Evolutionary conservation across 2,888 invertebrate genomes (phyloP).

Genomic region (Meteorus colon): DNA sequence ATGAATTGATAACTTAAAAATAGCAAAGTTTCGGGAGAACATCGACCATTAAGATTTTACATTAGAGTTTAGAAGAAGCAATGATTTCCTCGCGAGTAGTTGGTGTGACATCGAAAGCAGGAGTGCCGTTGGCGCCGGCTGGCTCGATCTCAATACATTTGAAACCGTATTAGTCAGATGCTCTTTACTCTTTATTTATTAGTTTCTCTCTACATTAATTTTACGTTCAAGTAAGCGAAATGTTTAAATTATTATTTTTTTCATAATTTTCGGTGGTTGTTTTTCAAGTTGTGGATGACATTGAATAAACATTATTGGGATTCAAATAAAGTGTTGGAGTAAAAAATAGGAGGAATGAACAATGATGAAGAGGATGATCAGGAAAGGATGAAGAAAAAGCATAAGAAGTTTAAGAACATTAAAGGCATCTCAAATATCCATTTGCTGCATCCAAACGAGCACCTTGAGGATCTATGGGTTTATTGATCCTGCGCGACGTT

Average conservation of each 20-base stretch:
- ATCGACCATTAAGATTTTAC: no score
- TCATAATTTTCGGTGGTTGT: no score
- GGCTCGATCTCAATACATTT: slow-evolving; percentile 34
- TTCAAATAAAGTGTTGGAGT: slow-evolving; percentile 19
- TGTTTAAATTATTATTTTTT: no score
- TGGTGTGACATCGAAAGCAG: slow-evolving; percentile 56
- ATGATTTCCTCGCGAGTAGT: slow-evolving; percentile 38
- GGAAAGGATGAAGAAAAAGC: slow-evolving; percentile 16
- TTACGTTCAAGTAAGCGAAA: no score
- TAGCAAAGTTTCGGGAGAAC: no score
- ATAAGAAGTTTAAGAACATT: slow-evolving; percentile 42
- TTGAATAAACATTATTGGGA: slow-evolving; percentile 33
- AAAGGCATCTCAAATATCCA: slow-evolving; percentile 39
- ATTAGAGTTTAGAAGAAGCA: no score
- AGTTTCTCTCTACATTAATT: no score
- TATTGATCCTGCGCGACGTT: slow-evolving; percentile 59
- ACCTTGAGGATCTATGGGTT: slow-evolving; percentile 50
- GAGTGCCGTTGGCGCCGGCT: slow-evolving; percentile 58
- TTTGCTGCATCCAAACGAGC: slow-evolving; percentile 32
- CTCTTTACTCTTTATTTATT: background rate
- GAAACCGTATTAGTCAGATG: background rate
- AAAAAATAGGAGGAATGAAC: background rate
- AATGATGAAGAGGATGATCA: slow-evolving; percentile 14
- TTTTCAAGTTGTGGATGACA: background rate
- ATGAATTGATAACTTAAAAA: no score